Evolutionary conservation across 2,888 invertebrate genomes (phyloP).

Genomic region (Lithosia quadra): DNA sequence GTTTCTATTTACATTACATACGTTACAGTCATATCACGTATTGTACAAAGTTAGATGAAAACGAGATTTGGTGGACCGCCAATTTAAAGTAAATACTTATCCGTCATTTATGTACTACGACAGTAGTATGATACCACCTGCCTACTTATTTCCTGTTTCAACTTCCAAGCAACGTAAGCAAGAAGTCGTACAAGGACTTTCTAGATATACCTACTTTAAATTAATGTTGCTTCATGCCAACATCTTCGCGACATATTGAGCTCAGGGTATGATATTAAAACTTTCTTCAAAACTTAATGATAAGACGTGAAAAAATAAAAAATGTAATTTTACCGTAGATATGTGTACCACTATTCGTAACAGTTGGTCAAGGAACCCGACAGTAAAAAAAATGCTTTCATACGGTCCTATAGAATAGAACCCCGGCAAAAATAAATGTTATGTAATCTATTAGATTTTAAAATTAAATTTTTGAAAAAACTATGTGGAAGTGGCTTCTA

Average conservation of each 20-base stretch:
- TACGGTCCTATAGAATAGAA: no score
- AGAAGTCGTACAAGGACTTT: slow-evolving; percentile 46
- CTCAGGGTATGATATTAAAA: slow-evolving; percentile 14
- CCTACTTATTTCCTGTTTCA: slow-evolving; percentile 53
- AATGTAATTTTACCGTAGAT: no score
- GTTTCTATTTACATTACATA: background rate
- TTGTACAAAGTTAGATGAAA: slow-evolving; percentile 57
- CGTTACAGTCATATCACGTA: slow-evolving; percentile 57
- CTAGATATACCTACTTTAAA: slow-evolving; percentile 52
- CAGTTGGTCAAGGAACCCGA: no score
- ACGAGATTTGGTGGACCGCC: slow-evolving; percentile 48
- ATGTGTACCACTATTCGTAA: no score
- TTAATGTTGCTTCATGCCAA: slow-evolving; percentile 37
- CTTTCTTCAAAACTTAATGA: slow-evolving; percentile 13
- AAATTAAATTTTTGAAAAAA: no score
- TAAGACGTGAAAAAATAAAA: background rate
- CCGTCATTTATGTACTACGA: slow-evolving; percentile 33
- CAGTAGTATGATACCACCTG: slow-evolving; percentile 34
- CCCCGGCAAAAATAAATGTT: no score
- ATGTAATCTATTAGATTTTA: no score
- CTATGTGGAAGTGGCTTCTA: no score
- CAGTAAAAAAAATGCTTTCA: no score
- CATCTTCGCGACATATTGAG: slow-evolving; percentile 19
- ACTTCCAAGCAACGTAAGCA: no score
- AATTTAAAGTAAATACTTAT: slow-evolving; percentile 48